Evolutionary conservation across 2,888 invertebrate genomes (phyloP).

Genomic region (Tenthredo mesomela): DNA sequence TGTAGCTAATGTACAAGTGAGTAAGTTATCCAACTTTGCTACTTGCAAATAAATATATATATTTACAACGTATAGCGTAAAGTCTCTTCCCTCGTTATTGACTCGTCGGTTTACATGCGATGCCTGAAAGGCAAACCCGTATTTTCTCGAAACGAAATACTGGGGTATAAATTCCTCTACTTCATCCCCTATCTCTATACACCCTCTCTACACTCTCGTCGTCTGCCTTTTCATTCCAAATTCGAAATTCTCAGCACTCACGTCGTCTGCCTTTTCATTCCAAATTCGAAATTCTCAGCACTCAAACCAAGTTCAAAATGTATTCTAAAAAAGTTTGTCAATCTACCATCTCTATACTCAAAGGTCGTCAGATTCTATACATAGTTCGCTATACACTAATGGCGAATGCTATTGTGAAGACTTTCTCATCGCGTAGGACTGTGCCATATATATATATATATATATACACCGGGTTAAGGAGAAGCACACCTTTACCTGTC

Average conservation of each 20-base stretch:
- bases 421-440: constrained; percentile 17
- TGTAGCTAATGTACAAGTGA: not conserved
- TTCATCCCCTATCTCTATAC: not conserved
- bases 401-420: not conserved
- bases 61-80: not conserved
- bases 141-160: not conserved
- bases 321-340: not conserved
- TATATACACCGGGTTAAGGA: not conserved
- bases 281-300: not conserved
- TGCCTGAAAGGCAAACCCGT: not conserved
- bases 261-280: not conserved
- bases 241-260: not conserved
- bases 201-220: not conserved
- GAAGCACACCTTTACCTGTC: not conserved
- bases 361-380: no score
- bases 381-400: not conserved
- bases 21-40: not conserved
- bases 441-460: no score
- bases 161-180: not conserved
- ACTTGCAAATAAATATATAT: constrained; percentile 1
- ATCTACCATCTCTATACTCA: not conserved
- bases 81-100: not conserved
- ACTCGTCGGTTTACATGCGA: not conserved
- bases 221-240: constrained; percentile 10
- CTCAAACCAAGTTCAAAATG: not conserved